These are phyloP conservation scores for Diorhabda elongata DNA, from an alignment of 1,140 invertebrate genomes.

Conservation along the genomic window DNA sequence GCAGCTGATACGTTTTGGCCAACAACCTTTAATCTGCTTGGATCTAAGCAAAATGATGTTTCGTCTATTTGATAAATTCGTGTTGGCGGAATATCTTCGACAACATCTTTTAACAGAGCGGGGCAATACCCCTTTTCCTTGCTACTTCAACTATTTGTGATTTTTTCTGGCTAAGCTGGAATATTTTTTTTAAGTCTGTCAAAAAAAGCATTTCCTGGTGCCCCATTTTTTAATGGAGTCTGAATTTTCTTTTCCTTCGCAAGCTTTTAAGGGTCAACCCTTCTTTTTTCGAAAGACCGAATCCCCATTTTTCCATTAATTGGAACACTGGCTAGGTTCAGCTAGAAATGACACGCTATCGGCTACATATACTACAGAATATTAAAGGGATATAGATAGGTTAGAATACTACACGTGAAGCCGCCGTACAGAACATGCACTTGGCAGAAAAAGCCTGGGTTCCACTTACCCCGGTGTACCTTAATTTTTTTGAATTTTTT, in stretches of 20 bases:
- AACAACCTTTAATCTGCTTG: too few species aligned
- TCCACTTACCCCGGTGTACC: slow-evolving; percentile 5
- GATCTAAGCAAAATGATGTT: too few species aligned
- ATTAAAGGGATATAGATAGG: not conserved
- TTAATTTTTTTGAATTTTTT: not conserved
- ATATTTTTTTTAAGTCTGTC: slow-evolving; percentile 12
- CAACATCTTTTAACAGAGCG: too few species aligned
- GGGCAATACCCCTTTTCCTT: slow-evolving; percentile 26
- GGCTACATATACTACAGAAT: not conserved
- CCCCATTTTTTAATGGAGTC: slow-evolving; percentile 42
- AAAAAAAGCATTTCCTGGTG: slow-evolving; percentile 46
- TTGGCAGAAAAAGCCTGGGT: not conserved
- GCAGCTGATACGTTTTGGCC: too few species aligned
- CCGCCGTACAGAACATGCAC: not conserved
- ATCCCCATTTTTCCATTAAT: slow-evolving; percentile 41
- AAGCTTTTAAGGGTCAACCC: slow-evolving; percentile 34
- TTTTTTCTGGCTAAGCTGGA: slow-evolving; percentile 24
- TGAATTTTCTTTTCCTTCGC: slow-evolving; percentile 35
- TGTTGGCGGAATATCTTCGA: too few species aligned
- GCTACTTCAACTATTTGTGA: slow-evolving; percentile 26
- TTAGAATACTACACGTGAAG: not conserved
- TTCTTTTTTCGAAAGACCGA: slow-evolving; percentile 38
- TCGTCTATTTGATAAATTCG: too few species aligned
- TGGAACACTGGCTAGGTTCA: not conserved
- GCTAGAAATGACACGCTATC: not conserved